Base-by-base conservation (phyloP, 2,888 invertebrate genomes). In the Andrena hattorfiana region DNA sequence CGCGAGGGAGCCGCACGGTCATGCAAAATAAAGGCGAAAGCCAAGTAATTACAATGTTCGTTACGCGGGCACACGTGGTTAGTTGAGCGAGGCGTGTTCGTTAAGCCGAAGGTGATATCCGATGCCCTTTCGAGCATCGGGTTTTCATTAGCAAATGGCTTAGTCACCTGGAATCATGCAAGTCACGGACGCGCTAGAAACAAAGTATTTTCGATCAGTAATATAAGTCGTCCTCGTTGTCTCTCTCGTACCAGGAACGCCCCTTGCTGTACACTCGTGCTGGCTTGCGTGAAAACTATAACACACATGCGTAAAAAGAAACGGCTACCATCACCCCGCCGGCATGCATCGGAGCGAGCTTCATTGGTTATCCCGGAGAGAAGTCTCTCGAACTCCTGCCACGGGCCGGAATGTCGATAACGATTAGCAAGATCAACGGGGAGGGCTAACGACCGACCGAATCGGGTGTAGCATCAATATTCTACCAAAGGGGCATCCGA, bases 111-210 rank as follows among this genome's bases (percentile, higher is more conserved):
- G 78, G 85, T 89, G 85, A 80, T 78, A 75, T 56, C 73, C 85
- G 85, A 84, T 77, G 81, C 77, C 83, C 83, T 81, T 81, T 82
- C 72, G 83, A 85, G 72, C 75, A 73, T 84, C 78, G 86, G 85
- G 63, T 79, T 88, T 85, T 86, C 85, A 80, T 81, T 88, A 88
- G 89, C 87, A 89, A 88, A 89, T 88, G 69, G 66, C 88, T 86
- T 89, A 91, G 89, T 89, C 93, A 93, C 92, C 92, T 92, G 92
- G 90, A 89, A 85, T 92, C 93, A 93, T 93, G 93, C 93, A 92
- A 92, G 91, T 88, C 90, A 90, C 85, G 90, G 90, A 86, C 91
- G 90, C 89, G 86, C 87, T 89, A 91, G 90, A 89, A 90, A 91
- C 85, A 90, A 90, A 90, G 91, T 89, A 91, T 91, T 91, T 91